These are phyloP conservation scores for Ovis canadensis DNA, from an alignment of 2,113 vertebrate genomes.

Conservation along the genomic window DNA sequence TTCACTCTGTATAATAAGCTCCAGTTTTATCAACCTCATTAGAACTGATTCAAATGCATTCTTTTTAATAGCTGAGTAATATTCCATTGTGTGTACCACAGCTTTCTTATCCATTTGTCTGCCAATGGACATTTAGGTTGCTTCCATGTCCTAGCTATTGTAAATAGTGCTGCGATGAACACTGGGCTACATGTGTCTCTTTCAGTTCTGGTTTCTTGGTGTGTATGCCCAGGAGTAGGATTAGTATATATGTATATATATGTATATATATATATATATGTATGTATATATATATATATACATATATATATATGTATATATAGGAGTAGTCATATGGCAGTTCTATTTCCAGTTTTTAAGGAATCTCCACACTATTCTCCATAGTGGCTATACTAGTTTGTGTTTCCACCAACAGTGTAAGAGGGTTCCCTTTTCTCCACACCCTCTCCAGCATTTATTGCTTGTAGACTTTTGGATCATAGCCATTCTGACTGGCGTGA, in stretches of 20 bases:
- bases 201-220: not conserved
- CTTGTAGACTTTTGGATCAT: not conserved
- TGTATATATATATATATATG: no score
- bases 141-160: not conserved
- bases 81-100: not conserved
- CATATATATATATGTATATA: no score
- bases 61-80: not conserved
- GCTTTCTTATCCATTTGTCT: not conserved
- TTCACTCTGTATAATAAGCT: not conserved
- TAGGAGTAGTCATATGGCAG: not conserved
- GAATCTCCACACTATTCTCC: not conserved
- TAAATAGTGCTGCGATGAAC: not conserved
- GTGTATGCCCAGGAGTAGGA: not conserved
- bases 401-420: not conserved
- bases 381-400: not conserved
- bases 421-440: not conserved
- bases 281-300: no score
- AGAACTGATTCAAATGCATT: not conserved
- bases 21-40: not conserved
- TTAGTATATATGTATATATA: no score
- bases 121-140: not conserved
- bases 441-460: not conserved
- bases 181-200: not conserved
- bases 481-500: not conserved
- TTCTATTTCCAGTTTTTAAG: not conserved